These are phyloP conservation scores for Dendrocincla fuliginosa DNA, from an alignment of 2,797 vertebrate genomes.

Conservation along the genomic window DNA sequence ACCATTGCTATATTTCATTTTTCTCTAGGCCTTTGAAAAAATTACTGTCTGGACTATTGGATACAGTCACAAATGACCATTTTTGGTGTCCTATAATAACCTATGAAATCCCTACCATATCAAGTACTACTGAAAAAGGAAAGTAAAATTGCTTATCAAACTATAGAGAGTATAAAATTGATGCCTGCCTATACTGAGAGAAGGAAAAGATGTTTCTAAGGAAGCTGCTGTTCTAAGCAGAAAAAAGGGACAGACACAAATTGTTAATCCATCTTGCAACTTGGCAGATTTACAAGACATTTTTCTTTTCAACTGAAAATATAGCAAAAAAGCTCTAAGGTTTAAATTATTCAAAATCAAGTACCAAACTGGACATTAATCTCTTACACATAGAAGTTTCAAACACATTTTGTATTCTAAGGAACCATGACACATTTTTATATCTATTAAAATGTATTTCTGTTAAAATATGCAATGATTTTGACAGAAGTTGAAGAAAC, in stretches of 20 bases:
- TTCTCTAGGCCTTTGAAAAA: not conserved
- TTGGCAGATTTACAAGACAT: not conserved
- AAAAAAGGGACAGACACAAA: not conserved
- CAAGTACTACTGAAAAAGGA: not conserved
- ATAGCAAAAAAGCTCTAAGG: not conserved
- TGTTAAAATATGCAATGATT: not conserved
- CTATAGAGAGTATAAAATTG: not conserved
- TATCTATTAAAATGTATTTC: not conserved
- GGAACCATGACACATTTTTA: not conserved
- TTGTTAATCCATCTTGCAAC: not conserved
- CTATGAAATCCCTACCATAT: not conserved
- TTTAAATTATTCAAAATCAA: slow-evolving; percentile 25
- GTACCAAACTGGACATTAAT: not conserved
- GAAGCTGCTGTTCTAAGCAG: not conserved
- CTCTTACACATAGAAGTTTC: not conserved
- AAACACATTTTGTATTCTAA: not conserved
- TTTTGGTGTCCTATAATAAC: not conserved
- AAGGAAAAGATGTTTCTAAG: not conserved
- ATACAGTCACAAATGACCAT: not conserved
- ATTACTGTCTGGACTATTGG: not conserved
- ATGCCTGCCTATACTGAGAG: not conserved
- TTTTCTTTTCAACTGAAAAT: not conserved
- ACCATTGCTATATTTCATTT: not conserved
- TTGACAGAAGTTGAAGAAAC: not conserved
- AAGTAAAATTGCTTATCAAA: not conserved